Base-by-base conservation (phyloP, 2,888 invertebrate species). In the Glyphotaelius pellucidus region DNA sequence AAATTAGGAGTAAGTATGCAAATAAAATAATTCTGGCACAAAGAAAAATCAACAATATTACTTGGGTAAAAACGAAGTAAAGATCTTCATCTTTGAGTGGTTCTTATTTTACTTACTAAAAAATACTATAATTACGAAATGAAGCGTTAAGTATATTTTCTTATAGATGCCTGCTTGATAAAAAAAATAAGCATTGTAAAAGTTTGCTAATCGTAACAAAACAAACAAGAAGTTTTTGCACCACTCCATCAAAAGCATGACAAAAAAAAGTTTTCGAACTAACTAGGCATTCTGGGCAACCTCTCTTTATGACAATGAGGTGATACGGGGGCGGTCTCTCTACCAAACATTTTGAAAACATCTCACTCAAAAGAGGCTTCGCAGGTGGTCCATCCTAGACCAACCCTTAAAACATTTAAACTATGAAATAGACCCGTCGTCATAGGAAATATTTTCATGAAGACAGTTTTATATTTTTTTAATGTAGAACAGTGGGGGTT, bases 331-430 rank as follows among this genome's bases (percentile, higher is more conserved):
- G 52, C 87, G 87, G 87, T 87, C 85, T 14, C 67, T 87, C 19
- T 87, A 30, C 31, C 52, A 14, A 52, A 87, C 42, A 67, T 87
- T 87, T 87, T 87, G 87, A 52, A 87, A 87, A 87, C 87, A 87
- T 87, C 52, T 87, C 87, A 87, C 87, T 87, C 87, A 87, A 87
- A 87, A n/a, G 30, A 52, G 52, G 52, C 87, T 52, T 87, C 52
- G 87, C 87, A 87, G 87, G 87, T 87, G 87, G 87, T 87, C 87
- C 19, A 19, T 32, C 84, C 84, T 31, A 84, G 15, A 47, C 19
- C 25, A 35, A 14, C 31, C 83, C 32, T 25, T 67, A 67, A 67
- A 12, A 32, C 14, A 3, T 84, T 30, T 31, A 12, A 30, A 52
- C 1, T 30, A 47, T 7, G 87, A 32, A 87, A 31, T 87, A 67